Evolutionary conservation across 92 coral and sea anemone species (phyloP).

Genomic region (Parazoanthus atlanticus): DNA sequence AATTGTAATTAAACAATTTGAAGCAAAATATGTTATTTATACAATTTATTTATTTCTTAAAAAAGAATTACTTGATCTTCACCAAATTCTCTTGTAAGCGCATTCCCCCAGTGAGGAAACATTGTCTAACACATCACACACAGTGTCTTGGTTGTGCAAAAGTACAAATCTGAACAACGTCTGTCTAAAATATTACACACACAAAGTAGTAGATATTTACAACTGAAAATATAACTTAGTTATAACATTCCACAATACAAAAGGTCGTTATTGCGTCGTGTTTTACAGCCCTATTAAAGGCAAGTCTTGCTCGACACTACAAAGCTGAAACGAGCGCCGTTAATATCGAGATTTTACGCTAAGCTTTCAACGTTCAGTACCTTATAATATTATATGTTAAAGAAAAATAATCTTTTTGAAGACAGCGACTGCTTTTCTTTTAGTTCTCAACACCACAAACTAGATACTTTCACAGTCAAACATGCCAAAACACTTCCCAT

Average conservation of each 20-base stretch:
- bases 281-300: neutral
- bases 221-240: neutral
- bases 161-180: neutral
- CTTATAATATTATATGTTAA: too few species aligned
- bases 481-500: neutral
- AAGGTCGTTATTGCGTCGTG: neutral
- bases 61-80: neutral
- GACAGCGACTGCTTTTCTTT: neutral
- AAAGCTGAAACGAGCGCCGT: neutral
- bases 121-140: neutral
- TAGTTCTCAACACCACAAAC: neutral
- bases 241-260: neutral
- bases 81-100: slow-evolving; percentile 7
- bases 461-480: neutral
- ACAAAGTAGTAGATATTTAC: slow-evolving; percentile 22
- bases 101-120: neutral
- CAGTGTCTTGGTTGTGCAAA: slow-evolving; percentile 6
- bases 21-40: neutral
- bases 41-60: slow-evolving; percentile 25
- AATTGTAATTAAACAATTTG: neutral
- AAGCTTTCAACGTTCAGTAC: neutral
- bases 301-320: neutral
- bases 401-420: neutral
- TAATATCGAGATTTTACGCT: neutral
- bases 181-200: neutral